Base-by-base conservation (phyloP, 1,140 invertebrate genomes). In the Nephila pilipes region DNA sequence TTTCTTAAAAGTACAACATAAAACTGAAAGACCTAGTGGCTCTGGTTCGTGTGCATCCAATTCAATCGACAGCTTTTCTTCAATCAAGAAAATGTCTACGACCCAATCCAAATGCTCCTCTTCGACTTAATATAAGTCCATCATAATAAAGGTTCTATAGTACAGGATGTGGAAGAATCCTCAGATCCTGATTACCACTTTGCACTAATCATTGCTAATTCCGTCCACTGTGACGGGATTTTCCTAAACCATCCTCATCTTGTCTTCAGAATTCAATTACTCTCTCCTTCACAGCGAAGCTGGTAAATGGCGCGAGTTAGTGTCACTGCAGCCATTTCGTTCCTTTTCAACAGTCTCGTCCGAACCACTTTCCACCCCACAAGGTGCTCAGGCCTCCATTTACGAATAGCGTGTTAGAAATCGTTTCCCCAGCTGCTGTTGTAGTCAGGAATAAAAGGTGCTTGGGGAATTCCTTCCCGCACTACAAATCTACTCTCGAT, bases 181-280 rank as follows among this genome's bases (percentile, higher is more conserved):
- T 75, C 25, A 75, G 32, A 32, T 75, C 25, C 32, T 29, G 69
- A 29, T 29, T 4, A 29, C 69, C 69, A 14, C 32, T 75, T 75
- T 75, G 25, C 32, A 36, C 6, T 29, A 75, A 75, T 32, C 69
- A 75, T 75, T 32, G 16, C 25, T 32, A 75, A 75, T 32, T 32
- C 32, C 69, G 32, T 75, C 32, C 18, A 25, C n/a, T 29, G 25
- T 29, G 69, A 75, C 25, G 29, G 25, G 25, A 75, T 32, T 18
- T 38, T 80, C 25, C 75, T 18, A 46, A 46, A 80, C 22, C 22
- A 4, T 46, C 36, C 32, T 46, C 75, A 46, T 80, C 75, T 38
- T 80, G 25, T 22, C 32, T 80, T 38, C 25, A 80, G 75, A 80
- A 80, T 80, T 46, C 32, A 80, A 80, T 80, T 80, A 80, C 75